Evolutionary conservation across 2,797 vertebrate genomes (phyloP).

Genomic region (Acipenser transmontanus): DNA sequence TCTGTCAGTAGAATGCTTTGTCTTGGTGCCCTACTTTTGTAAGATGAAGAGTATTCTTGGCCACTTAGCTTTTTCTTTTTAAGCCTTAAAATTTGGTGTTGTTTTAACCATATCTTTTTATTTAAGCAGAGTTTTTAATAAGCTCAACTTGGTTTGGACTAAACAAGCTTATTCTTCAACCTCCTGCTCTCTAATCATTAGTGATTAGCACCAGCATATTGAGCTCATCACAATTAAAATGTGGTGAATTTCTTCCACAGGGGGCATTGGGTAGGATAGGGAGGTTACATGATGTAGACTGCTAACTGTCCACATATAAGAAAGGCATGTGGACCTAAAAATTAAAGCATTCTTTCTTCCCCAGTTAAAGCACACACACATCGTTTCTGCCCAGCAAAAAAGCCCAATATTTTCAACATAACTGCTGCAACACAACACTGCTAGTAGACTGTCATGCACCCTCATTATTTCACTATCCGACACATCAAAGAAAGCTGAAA

Average conservation of each 20-base stretch:
- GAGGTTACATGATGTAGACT: too few species aligned
- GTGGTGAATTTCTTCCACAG: too few species aligned
- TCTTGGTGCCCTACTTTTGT: constrained; percentile 11
- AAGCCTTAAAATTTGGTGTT: constrained; percentile 22
- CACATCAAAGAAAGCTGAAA: too few species aligned
- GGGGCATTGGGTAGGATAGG: background rate
- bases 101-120: constrained; percentile 14
- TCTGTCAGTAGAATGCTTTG: too few species aligned
- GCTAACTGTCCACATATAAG: too few species aligned
- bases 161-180: background rate
- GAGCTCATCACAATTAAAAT: background rate
- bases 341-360: background rate
- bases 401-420: too few species aligned
- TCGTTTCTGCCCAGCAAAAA: too few species aligned
- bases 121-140: background rate
- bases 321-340: too few species aligned
- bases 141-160: background rate
- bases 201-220: constrained; percentile 2
- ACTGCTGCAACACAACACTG: too few species aligned
- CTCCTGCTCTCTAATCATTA: background rate
- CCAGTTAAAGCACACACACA: background rate
- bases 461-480: too few species aligned
- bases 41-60: constrained; percentile 10
- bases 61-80: constrained; percentile 32
- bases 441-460: too few species aligned